These are phyloP conservation scores for Acromyrmex echinatior DNA, from an alignment of 1,140 invertebrate genomes.

Conservation along the genomic window DNA sequence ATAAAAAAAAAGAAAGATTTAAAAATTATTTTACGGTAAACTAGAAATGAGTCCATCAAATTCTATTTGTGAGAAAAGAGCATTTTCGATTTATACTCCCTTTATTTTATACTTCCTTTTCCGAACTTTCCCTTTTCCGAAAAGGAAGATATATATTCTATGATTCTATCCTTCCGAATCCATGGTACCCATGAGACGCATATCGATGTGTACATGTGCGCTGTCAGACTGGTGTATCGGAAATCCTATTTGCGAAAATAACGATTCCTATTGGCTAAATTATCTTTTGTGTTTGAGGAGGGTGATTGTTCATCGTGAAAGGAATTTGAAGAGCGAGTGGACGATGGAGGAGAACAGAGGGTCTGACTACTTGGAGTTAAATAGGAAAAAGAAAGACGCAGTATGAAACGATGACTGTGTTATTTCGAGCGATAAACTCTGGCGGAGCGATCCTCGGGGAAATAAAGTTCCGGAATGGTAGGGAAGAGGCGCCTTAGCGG, in stretches of 20 bases:
- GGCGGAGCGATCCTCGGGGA: constrained; percentile 78
- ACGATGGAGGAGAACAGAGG: constrained; percentile 13
- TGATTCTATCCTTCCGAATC: neutral
- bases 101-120: neutral
- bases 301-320: constrained; percentile 58
- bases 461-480: constrained; percentile 79
- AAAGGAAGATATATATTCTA: neutral
- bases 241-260: constrained; percentile 50
- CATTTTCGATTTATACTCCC: constrained; percentile 1
- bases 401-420: constrained; percentile 62
- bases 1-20: neutral
- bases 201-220: neutral
- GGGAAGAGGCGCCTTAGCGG: constrained; percentile 54
- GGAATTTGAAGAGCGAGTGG: neutral
- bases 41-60: neutral
- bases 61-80: neutral
- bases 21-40: neutral
- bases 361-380: constrained; percentile 10
- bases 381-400: constrained; percentile 24
- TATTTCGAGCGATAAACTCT: constrained; percentile 78
- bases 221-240: neutral
- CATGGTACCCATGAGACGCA: neutral
- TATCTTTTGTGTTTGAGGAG: constrained; percentile 56
- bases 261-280: constrained; percentile 65
- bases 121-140: neutral